Evolutionary conservation across 1,140 invertebrate genomes (phyloP).

Genomic region (Agrypnia vestita): DNA sequence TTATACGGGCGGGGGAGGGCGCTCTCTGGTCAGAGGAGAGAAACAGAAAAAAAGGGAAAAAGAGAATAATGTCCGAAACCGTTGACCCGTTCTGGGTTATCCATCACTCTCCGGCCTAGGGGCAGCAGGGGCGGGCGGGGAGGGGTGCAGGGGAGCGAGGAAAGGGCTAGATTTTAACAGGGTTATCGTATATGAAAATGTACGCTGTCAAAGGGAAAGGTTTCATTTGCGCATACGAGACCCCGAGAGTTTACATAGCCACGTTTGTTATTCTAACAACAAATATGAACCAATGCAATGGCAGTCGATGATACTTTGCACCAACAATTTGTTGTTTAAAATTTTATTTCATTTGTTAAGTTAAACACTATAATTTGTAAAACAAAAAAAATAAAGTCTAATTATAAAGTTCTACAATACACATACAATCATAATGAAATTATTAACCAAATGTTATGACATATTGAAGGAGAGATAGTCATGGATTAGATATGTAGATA

Average conservation of each 20-base stretch:
- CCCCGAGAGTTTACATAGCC: not conserved
- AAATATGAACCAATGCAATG: no score
- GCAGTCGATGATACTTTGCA: no score
- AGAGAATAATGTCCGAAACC: slow-evolving; percentile 62
- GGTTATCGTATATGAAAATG: slow-evolving; percentile 44
- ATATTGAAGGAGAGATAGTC: no score
- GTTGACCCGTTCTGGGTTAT: slow-evolving; percentile 62
- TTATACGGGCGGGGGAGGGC: slow-evolving; percentile 54
- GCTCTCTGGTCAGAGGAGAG: slow-evolving; percentile 50
- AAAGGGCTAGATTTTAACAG: slow-evolving; percentile 47
- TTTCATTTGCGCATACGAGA: slow-evolving; percentile 36
- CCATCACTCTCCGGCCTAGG: slow-evolving; percentile 60
- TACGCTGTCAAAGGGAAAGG: slow-evolving; percentile 40
- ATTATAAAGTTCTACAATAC: no score
- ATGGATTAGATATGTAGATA: no score
- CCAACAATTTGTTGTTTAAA: no score
- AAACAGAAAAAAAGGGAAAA: slow-evolving; percentile 59
- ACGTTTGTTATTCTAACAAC: not conserved
- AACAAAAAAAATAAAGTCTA: no score
- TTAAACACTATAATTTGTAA: no score
- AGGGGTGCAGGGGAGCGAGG: slow-evolving; percentile 12
- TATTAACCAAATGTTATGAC: no score
- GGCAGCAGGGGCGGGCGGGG: slow-evolving; percentile 25
- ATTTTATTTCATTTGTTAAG: no score
- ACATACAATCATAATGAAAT: no score